Evolutionary conservation across 1,140 invertebrate species (phyloP), one percentile per base, ranked within the genome.

Genomic region (Spodoptera litura): DNA sequence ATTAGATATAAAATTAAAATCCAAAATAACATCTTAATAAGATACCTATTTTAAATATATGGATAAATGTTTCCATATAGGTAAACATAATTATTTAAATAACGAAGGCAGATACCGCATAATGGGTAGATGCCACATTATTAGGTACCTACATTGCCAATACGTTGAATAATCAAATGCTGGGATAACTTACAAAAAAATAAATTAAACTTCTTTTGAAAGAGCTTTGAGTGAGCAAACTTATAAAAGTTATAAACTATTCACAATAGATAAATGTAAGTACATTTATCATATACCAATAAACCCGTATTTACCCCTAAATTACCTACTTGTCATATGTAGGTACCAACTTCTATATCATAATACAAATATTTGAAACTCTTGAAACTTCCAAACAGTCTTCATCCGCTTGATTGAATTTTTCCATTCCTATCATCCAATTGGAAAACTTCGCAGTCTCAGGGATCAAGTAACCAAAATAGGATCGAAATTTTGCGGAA

Each of bases 401-500:
- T 73, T 59, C 20, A 59, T 49, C 53, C 55, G 20, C 56, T 12
- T 68, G 71, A 71, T 73, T 59, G 71, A 58, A 38, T 73, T 59
- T 53, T 56, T 73, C 35, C 31, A 73, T 73, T 73, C 38, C 20
- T 73, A 59, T 59, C 55, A 58, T 59, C 55, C 71, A 73, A 73
- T 73, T 59, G 35, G 56, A 59, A 49, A 73, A 73, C 55, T 73
- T 73, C 53, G 38, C n/a, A 56, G 51, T 58, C 38, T 25, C 59
- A 12, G 53, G 55, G 55, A 73, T 73, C 55, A 59, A 51, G 71
- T 73, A 59, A 61, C 71, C 71, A 73, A 73, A 73, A 58, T 71
- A 71, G 20, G 27, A 71, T 27, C 68, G 15, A 38, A 71, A 71
- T 71, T 9, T 31, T 71, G 68, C 38, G 55, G 8, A n/a, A 13